These are phyloP conservation scores for Acipenser oxyrinchus DNA, from an alignment of 2,797 vertebrate genomes.

Conservation along the genomic window DNA sequence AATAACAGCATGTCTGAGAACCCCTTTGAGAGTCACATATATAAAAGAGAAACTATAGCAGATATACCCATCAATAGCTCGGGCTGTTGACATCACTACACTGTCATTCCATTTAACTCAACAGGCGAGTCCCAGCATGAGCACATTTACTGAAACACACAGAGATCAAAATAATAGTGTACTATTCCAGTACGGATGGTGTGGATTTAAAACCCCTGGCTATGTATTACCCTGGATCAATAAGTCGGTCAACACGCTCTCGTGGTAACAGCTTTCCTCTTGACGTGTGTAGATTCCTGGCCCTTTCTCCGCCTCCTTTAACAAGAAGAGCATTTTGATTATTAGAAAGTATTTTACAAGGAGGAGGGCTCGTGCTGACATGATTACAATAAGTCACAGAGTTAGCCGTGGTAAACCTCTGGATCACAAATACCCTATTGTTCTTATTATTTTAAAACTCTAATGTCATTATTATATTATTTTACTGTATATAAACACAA, in stretches of 20 bases:
- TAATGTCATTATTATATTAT: background rate
- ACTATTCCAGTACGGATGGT: background rate
- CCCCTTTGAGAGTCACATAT: background rate
- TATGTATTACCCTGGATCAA: slow-evolving; percentile 81
- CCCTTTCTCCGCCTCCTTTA: slow-evolving; percentile 87
- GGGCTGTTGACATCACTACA: no score
- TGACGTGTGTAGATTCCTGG: slow-evolving; percentile 77
- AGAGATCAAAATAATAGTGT: background rate
- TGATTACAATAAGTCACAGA: background rate
- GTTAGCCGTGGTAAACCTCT: background rate
- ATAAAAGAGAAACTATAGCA: slow-evolving; percentile 12
- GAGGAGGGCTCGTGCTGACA: no score
- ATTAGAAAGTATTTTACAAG: background rate
- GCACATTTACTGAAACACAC: background rate
- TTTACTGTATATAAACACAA: slow-evolving; percentile 9
- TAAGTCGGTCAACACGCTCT: slow-evolving; percentile 82
- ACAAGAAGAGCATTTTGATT: slow-evolving; percentile 23
- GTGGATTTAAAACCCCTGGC: background rate
- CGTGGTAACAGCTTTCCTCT: slow-evolving; percentile 90
- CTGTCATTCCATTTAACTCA: no score
- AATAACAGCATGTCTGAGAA: background rate
- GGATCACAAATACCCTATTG: background rate
- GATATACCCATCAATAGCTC: no score
- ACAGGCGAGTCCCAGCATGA: background rate
- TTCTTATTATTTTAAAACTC: background rate